phyloP scores from a whole-genome alignment of 2,797 vertebrate genomes.

The Toxotes lorentzi region DNA sequence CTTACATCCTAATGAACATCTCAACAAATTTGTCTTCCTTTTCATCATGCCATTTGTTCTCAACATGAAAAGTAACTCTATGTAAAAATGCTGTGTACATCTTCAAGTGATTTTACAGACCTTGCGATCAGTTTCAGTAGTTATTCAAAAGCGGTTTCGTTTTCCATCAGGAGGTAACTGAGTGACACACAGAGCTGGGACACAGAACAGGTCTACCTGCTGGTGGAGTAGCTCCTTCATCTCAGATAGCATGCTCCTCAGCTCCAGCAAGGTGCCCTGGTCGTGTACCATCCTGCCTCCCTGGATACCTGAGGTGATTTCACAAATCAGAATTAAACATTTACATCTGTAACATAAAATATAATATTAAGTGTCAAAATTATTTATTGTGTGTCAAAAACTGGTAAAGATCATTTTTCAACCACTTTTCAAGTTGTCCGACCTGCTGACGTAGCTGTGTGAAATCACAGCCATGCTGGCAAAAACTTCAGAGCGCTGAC shows the following conservation, averaged over 20 bases:
- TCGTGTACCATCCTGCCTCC: conserved; percentile 87
- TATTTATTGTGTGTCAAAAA: background rate
- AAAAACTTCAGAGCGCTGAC: background rate
- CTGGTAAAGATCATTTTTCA: background rate
- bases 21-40: background rate
- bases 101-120: background rate
- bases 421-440: background rate
- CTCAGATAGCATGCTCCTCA: conserved; percentile 92
- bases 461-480: background rate
- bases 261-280: conserved; percentile 90
- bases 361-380: too few relatives aligned
- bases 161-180: conserved; percentile 3
- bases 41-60: background rate
- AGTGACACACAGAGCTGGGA: background rate
- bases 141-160: background rate
- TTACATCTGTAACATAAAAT: background rate
- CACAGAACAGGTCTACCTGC: conserved; percentile 86
- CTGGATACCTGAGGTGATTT: conserved; percentile 71
- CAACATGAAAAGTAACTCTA: background rate
- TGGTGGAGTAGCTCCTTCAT: conserved; percentile 93
- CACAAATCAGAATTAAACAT: background rate
- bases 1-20: background rate
- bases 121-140: background rate
- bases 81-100: background rate
- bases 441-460: background rate